Evolutionary conservation across 2,888 invertebrate genomes (phyloP), one percentile per base, ranked within the genome.

Genomic region (Sicus ferrugineus): DNA sequence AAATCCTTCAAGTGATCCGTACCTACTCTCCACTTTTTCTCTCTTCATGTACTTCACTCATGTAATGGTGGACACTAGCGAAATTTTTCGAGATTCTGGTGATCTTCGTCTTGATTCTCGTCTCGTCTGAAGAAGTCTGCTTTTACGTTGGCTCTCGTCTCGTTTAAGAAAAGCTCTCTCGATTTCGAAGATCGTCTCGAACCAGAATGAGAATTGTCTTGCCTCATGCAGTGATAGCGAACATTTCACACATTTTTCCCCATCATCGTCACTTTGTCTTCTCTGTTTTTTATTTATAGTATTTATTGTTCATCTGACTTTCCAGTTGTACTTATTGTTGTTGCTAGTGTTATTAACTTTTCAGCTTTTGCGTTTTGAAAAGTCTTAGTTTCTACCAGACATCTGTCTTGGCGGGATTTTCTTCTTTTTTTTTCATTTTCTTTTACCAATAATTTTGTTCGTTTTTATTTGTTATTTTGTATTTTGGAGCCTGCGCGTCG

Each of bases 191-290:
- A 9, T 38, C 38, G 11, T 38, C 11, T 11, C 6, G 11, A 38
- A 9, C 11, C 38, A 38, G 38, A n/a, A n/a, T 38, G 38, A 38
- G 38, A 11, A 38, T 38, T n/a, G n/a, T n/a, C n/a, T n/a, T n/a
- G n/a, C n/a, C 5, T 42, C 5, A 42, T n/a, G 42, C n/a, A 42
- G n/a, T 42, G n/a, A 42, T 42, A 31, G 28, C 50, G 50, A 9
- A 30, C 5, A 46, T 66, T 56, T 66, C 42, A 16, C 50, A 50
- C 64, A 19, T 31, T 64, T 31, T 21, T 64, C 50, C n/a, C 19
- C 64, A 50, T 64, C 64, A 64, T 31, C 64, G 26, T 64, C 50
- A 50, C 48, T 50, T 50, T 50, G 28, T 64, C 30, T 28, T 64
- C 31, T 50, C 42, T n/a, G n/a, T 28, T 63, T 63, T 21, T 42